Evolutionary conservation across 2,797 vertebrate species (phyloP), one percentile per base, ranked within the genome.

Genomic region (Darevskia mixta): DNA sequence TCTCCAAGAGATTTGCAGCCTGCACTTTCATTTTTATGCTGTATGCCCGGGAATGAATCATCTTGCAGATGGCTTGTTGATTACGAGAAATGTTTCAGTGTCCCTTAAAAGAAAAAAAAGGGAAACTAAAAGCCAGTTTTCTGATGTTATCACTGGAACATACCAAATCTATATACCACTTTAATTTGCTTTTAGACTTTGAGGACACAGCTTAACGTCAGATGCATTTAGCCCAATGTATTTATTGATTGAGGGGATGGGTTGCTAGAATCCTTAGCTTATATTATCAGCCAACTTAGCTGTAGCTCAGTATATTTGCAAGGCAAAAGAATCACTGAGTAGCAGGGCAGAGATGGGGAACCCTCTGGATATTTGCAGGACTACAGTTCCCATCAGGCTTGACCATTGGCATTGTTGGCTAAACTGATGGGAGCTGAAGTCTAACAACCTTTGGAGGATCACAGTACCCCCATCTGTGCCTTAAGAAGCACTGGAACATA

Each of bases 11-110:
- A 92, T 86, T 88, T 91, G 82, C 82, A 77, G 82, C 67, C n/a
- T 73, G 49, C 80, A 8, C 66, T 88, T 92, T 93, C 92, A 55
- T 83, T 92, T 25, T 88, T 49, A 4, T 78, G 15, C 82, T 17
- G 4, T 72, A 82, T 35, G 88, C 79, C 29, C 78, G 43, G 58
- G 76, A 92, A 45, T 91, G 91, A 93, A 76, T 95, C 88, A 91
- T 89, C 58, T 29, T 72, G 66, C 82, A 86, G 91, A 89, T 86
- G 90, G 61, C 86, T 89, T 82, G 85, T 78, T 67, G 77, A 11
- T 86, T 81, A 77, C 38, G n/a, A 83, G 79, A 85, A 87, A 89
- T 18, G 85, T 55, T 82, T 92, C 90, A n/a, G 8, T 43, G 38
- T 72, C 55, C 89, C 89, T 49, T 87, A 90, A 25, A 61, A 38